Percentiles rank a stretch among this genome's conserved stretches.
Evolutionary conservation across 1,140 invertebrate genomes (phyloP).

Genomic region (Delia radicum): DNA sequence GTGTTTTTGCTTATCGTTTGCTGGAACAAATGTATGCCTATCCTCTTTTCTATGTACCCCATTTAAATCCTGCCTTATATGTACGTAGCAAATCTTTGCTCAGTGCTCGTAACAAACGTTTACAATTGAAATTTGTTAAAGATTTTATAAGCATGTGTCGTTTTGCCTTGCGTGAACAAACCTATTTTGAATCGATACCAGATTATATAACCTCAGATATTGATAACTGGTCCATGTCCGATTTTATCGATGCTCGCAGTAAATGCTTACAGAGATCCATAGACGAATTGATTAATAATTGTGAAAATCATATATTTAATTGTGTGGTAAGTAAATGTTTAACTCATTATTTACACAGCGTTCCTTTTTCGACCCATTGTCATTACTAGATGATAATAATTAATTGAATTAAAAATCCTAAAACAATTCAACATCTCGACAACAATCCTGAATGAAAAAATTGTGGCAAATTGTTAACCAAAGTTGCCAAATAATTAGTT

Average conservation of each 20-base stretch:
- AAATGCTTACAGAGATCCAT: conserved; percentile 64
- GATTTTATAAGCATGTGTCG: conserved; percentile 70
- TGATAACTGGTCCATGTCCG: conserved; percentile 75
- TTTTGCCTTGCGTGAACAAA: conserved; percentile 59
- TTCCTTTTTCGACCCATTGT: too few relatives aligned
- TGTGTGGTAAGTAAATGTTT: conserved; percentile 64
- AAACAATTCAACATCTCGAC: too few relatives aligned
- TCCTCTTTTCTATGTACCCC: conserved; percentile 75
- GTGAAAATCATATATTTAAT: conserved; percentile 65
- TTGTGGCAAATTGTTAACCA: too few relatives aligned
- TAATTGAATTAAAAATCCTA: too few relatives aligned
- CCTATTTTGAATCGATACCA: conserved; percentile 38
- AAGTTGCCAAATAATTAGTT: too few relatives aligned
- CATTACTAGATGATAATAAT: too few relatives aligned
- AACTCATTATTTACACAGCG: too few relatives aligned
- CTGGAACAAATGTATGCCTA: conserved; percentile 76
- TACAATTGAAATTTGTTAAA: conserved; percentile 68
- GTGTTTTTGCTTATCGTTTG: conserved; percentile 77
- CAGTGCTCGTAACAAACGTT: conserved; percentile 62
- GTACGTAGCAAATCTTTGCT: conserved; percentile 64
- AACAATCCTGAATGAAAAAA: too few relatives aligned
- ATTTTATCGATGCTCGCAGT: conserved; percentile 70
- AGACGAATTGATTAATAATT: conserved; percentile 63
- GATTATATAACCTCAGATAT: conserved; percentile 66
- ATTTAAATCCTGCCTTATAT: conserved; percentile 71